Evolutionary conservation across 2,888 invertebrate species (phyloP).

Genomic region (Exephanes ischioxanthus): DNA sequence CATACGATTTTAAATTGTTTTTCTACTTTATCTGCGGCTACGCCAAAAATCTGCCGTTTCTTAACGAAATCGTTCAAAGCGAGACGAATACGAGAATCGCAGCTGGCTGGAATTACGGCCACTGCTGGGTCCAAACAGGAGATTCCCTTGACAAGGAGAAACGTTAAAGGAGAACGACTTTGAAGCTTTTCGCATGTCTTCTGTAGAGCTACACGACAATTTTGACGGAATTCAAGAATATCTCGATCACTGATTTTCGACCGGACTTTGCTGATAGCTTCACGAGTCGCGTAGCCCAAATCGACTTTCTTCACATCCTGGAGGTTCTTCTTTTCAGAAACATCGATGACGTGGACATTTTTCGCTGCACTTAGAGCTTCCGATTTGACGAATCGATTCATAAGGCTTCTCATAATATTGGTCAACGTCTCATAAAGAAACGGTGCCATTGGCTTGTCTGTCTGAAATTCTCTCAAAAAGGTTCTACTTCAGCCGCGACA

Average conservation of each 20-base stretch:
- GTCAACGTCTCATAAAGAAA: conserved; percentile 26
- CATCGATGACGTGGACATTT: too few species aligned
- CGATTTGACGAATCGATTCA: not conserved
- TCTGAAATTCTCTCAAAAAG: conserved; percentile 37
- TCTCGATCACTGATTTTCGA: too few species aligned
- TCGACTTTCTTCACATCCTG: too few species aligned
- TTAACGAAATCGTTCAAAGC: not conserved
- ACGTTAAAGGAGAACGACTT: too few species aligned
- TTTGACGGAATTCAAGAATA: too few species aligned
- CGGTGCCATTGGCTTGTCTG: conserved; percentile 26
- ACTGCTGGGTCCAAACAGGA: not conserved
- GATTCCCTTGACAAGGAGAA: too few species aligned
- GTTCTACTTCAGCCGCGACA: conserved; percentile 28
- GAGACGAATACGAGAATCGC: not conserved
- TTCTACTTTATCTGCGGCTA: not conserved
- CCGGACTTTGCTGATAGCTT: too few species aligned
- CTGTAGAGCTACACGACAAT: too few species aligned
- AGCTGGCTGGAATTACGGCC: not conserved
- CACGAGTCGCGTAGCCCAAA: too few species aligned
- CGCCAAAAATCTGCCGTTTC: conserved; percentile 1
- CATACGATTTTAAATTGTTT: not conserved
- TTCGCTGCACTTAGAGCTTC: not conserved
- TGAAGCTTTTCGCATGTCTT: too few species aligned
- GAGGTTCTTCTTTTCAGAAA: too few species aligned
- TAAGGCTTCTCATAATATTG: not conserved